Evolutionary conservation across 1,140 invertebrate genomes (phyloP).

Genomic region (Temnothorax curvispinosus): DNA sequence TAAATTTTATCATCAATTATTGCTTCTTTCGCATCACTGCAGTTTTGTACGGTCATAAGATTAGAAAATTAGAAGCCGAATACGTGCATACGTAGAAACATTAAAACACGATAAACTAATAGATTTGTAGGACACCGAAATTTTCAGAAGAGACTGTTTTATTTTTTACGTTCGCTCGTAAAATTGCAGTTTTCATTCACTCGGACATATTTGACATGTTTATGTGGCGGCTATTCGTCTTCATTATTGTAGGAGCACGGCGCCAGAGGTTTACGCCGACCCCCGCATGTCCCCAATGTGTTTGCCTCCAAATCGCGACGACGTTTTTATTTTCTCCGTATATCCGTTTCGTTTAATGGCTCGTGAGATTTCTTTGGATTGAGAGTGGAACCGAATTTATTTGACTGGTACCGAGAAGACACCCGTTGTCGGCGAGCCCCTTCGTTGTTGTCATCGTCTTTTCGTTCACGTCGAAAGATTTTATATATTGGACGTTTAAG

Average conservation of each 20-base stretch:
- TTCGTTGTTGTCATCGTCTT: not conserved
- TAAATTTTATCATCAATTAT: not conserved
- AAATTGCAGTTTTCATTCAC: conserved; percentile 5
- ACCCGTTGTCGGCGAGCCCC: no score
- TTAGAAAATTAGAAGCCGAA: not conserved
- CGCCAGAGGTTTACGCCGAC: conserved; percentile 4
- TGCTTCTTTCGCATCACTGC: not conserved
- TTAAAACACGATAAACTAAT: not conserved
- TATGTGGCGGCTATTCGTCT: conserved; percentile 38
- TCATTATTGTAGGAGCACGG: conserved; percentile 25
- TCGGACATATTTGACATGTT: conserved; percentile 35
- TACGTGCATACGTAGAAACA: not conserved
- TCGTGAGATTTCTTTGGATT: conserved; percentile 9
- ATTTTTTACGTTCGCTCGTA: conserved; percentile 15
- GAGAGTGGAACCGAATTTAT: conserved; percentile 6
- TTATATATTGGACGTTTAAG: not conserved
- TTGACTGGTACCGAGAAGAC: not conserved
- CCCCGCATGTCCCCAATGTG: not conserved
- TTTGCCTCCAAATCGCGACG: not conserved
- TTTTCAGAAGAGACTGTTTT: not conserved
- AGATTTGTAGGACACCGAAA: not conserved
- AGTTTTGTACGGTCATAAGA: not conserved
- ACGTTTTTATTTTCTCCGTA: conserved; percentile 36
- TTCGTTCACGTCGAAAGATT: not conserved
- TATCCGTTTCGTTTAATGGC: conserved; percentile 24